Evolutionary conservation across 1,140 invertebrate genomes (phyloP).

Genomic region (Pomacea maculata): DNA sequence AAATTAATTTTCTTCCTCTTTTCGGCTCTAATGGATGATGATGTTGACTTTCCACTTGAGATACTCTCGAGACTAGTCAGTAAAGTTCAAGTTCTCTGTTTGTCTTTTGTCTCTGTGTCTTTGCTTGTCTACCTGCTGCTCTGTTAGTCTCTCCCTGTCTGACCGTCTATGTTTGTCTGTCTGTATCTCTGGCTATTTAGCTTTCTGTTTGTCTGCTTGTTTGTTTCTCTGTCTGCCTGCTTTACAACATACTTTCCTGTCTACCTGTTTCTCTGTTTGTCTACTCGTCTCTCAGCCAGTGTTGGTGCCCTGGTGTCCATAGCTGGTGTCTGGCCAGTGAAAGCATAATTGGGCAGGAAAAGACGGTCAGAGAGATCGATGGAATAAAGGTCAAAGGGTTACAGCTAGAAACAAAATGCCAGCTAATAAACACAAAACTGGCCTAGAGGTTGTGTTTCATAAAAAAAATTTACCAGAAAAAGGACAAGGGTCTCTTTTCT

Average conservation of each 20-base stretch:
- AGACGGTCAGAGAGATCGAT: too few species aligned
- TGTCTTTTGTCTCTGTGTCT: not conserved
- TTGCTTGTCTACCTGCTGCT: not conserved
- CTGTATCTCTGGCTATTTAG: not conserved
- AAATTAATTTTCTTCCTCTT: too few species aligned
- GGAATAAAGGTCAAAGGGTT: too few species aligned
- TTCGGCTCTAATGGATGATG: too few species aligned
- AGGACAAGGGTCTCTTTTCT: too few species aligned
- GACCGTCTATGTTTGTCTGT: not conserved
- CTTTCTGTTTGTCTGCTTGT: not conserved
- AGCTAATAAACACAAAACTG: too few species aligned
- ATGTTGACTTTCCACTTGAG: too few species aligned
- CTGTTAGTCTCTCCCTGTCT: not conserved
- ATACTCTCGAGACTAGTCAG: too few species aligned
- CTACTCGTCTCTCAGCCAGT: not conserved
- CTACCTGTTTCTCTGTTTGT: not conserved
- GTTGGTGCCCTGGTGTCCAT: not conserved
- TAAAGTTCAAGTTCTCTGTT: too few species aligned
- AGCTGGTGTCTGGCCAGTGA: not conserved
- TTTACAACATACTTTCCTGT: not conserved
- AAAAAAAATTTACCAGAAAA: too few species aligned
- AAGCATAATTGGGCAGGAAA: not conserved
- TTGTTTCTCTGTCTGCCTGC: not conserved
- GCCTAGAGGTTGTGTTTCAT: too few species aligned
- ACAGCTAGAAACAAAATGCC: too few species aligned